phyloP scores from a whole-genome alignment of 2,888 invertebrate species.

The Drosophila villosipedis region DNA sequence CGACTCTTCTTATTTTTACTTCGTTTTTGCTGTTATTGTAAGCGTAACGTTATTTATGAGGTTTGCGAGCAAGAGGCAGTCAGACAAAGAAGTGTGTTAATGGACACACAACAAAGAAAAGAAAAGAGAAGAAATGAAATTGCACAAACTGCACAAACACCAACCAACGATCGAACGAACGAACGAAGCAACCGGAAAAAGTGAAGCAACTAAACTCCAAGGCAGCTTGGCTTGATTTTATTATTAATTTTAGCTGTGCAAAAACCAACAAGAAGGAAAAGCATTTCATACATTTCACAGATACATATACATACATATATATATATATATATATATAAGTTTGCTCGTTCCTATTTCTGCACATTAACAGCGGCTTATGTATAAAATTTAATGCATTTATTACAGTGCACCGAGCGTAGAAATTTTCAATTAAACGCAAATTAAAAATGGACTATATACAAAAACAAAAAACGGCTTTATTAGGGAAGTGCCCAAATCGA shows the following conservation, averaged over 20 bases:
- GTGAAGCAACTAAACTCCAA: constrained; percentile 50
- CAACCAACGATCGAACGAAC: constrained; percentile 7
- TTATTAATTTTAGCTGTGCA: constrained; percentile 26
- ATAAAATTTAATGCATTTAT: constrained; percentile 40
- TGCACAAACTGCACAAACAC: constrained; percentile 20
- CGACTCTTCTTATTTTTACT: constrained; percentile 11
- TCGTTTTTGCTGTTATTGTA: constrained; percentile 43
- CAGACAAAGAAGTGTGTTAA: constrained; percentile 72
- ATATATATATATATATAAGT: not conserved
- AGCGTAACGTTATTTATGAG: constrained; percentile 72
- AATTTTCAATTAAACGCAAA: constrained; percentile 43
- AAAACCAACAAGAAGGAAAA: constrained; percentile 6
- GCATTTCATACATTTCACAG: constrained; percentile 26
- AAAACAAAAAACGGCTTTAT: constrained; percentile 27
- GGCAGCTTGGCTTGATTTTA: constrained; percentile 46
- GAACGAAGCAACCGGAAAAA: constrained; percentile 61
- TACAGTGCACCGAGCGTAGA: constrained; percentile 41
- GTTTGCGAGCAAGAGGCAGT: constrained; percentile 11
- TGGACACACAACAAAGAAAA: constrained; percentile 52
- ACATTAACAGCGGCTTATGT: constrained; percentile 13
- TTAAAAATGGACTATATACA: constrained; percentile 33
- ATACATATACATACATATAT: not conserved
- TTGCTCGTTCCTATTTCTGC: constrained; percentile 4
- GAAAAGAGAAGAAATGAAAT: constrained; percentile 36
- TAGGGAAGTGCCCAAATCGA: constrained; percentile 45